Base-by-base conservation (phyloP, 2,113 vertebrate species). In the Ammodytes marinus region DNA sequence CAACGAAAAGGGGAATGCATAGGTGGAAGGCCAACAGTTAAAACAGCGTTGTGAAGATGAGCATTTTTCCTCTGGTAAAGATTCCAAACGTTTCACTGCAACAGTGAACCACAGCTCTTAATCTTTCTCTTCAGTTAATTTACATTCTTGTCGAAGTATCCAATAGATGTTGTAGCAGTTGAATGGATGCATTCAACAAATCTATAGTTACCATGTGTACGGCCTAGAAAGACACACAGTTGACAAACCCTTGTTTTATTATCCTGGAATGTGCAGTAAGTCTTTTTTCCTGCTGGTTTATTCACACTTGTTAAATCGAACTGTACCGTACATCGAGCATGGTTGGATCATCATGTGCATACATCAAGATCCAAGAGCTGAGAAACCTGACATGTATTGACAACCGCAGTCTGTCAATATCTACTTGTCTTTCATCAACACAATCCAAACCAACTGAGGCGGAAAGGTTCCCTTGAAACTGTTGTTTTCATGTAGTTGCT, bases 11-110 rank as follows among this genome's bases (percentile, higher is more conserved):
- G 42, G 61, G 71, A 82, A 75, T 72, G 17, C 55, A 43, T 69
- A 58, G 79, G 69, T 46, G 68, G 60, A 74, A 74, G 4, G 52
- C 74, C 63, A 73, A 59, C n/a, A 70, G 3, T 78, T 80, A 63
- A 43, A 74, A 74, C 45, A 65, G 11, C 0, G 19, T 77, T 84
- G 50, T 64, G 12, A 63, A 69, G 49, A 73, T 52, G 40, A 83
- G 64, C 54, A 64, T 80, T 86, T 27, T 80, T 63, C 35, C 61
- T 73, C 10, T 11, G 3, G 13, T 19, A 9, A 14, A 57, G 15
- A 83, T 58, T 69, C 59, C 37, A 67, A 19, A n/a, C 8, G 12
- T 37, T 27, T 65, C 4, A 1, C 64, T 39, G 9, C 2, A 37
- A 15, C 43, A n/a, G 13, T 73, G 40, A 88, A 68, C 84, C 35